A percentile compares a stretch with the other conserved stretches of the same genome.
Conservation (phyloP, 2,113 vertebrate genomes). For the Equus przewalskii region DNA sequence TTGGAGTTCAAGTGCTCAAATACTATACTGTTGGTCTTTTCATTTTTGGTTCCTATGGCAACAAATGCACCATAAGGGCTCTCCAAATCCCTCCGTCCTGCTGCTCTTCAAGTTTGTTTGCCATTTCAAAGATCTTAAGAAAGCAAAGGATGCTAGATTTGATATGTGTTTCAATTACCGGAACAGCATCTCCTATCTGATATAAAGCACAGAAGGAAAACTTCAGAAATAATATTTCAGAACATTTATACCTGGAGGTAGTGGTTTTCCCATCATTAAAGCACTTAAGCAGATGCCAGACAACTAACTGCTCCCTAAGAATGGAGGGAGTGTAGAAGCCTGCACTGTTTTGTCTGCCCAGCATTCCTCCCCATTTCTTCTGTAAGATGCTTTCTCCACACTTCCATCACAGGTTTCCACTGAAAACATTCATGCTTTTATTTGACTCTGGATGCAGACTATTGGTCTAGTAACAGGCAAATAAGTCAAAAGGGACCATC, state of each 20-base stretch:
- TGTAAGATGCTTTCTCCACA: not conserved
- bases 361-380: not conserved
- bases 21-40: slow-evolving; percentile 31
- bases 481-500: not conserved
- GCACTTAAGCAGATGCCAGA: not conserved
- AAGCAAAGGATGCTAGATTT: slow-evolving; percentile 34
- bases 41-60: slow-evolving; percentile 71
- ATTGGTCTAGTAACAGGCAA: not conserved
- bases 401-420: not conserved
- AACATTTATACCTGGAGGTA: not conserved
- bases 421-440: not conserved
- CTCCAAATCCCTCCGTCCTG: slow-evolving; percentile 47
- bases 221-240: slow-evolving; percentile 39
- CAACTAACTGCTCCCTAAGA: not conserved
- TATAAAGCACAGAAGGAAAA: slow-evolving; percentile 44
- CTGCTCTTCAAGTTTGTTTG: not conserved
- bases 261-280: not conserved
- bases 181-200: slow-evolving; percentile 47
- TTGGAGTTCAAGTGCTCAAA: slow-evolving; percentile 73
- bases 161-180: slow-evolving; percentile 65
- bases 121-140: slow-evolving; percentile 61
- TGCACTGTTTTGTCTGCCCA: not conserved
- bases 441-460: not conserved
- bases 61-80: slow-evolving; percentile 43
- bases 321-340: accelerated